Evolutionary conservation across 2,888 invertebrate species (phyloP), one percentile per base, ranked within the genome.

Genomic region (Drosophila neonasuta): DNA sequence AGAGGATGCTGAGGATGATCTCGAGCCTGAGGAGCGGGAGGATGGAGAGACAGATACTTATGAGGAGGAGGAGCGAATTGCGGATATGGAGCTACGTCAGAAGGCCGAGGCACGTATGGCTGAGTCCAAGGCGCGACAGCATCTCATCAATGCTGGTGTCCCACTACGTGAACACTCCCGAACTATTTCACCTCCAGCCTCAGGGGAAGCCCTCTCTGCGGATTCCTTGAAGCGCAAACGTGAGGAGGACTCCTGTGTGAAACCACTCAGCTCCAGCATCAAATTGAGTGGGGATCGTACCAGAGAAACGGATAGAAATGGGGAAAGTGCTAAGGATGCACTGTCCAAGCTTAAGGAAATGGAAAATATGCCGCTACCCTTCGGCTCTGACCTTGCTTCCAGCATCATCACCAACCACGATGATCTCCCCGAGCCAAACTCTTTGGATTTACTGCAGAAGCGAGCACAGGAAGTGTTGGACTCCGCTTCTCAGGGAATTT

Each of bases 381-480:
- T 87, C 32, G 90, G 91, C 6, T 83, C 86, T 0, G 90, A 90
- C 44, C 57, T 91, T 50, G 89, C 90, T 3, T 90, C 96, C 74
- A 94, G 95, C 77, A 96, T 96, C 87, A 96, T 96, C 79, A 96
- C 96, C 61, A 95, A 95, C 88, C 95, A 95, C 88, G 95, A 95
- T 91, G 94, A 95, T 73, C 93, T 94, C 74, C 95, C 95, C 45
- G 96, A 96, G 88, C 96, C 96, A 89, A 97, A 97, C 91, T 97
- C 97, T 2, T 92, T 97, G 80, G 97, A 97, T 91, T 95, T 97
- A 95, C 92, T 97, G 71, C 97, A 97, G 90, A 95, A 96, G 90
- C 93, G 97, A 80, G 97, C 97, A 36, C 97, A 97, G 91, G 97
- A 97, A 92, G 97, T 97, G 63, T 92, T 97, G 70, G 97, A 97